Base-by-base conservation (phyloP, 2,113 vertebrate genomes). In the Podarcis cretensis region DNA sequence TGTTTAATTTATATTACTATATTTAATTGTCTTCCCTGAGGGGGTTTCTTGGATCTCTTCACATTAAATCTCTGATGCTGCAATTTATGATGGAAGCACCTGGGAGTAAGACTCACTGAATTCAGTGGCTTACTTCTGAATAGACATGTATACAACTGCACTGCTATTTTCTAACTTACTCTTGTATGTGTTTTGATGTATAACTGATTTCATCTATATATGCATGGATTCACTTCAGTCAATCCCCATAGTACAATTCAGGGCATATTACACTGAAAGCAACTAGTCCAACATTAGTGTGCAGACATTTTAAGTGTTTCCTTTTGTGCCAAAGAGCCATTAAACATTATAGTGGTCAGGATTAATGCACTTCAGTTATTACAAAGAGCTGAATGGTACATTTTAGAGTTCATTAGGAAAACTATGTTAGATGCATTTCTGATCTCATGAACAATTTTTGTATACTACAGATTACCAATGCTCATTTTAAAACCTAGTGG, bases 371-470 rank as follows among this genome's bases (percentile, higher is more conserved):
- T 27, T 83, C 59, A 76, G 69, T 91, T 89, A 87, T 85, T 87
- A 90, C 4, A 14, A 84, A 73, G 82, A 88, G 87, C 77, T 75
- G 89, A 87, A 90, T 57, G 81, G 88, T 21, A 91, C 92, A 54
- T 93, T 94, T 81, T 35, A 92, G 68, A 89, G 91, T 86, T 94
- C 83, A 89, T 91, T 85, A 91, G 84, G 85, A 84, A 90, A 92
- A 91, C 87, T 16, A 35, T 1, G 76, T n/a, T 40, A 73, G 65
- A 21, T 30, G 16, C 23, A 63, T 69, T 87, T 57, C 59, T 88
- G 2, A 88, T 89, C 84, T 91, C 91, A 74, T 81, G 37, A 40
- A 89, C 68, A 0, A 0, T 73, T 81, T 85, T 77, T 63, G 84
- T 30, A n/a, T 25, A 77, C 25, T 65, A 54, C 35, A 35, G 20